Evolutionary conservation across 2,797 vertebrate genomes (phyloP).

Genomic region (Oreochromis mossambicus): DNA sequence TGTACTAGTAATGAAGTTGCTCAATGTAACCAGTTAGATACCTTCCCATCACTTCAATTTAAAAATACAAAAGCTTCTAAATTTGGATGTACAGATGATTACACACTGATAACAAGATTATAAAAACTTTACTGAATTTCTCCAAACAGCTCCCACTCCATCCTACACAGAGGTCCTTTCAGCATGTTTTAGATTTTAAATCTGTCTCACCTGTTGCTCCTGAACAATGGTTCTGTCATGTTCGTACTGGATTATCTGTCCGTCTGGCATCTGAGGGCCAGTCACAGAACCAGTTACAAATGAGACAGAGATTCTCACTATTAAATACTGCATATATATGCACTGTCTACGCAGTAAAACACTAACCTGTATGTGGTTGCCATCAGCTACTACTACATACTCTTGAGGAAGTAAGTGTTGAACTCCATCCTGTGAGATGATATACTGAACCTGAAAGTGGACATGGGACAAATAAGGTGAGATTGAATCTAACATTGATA

Average conservation of each 20-base stretch:
- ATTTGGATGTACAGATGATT: neutral
- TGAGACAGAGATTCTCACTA: neutral
- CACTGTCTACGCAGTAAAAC: neutral
- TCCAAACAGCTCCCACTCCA: neutral
- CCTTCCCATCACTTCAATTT: neutral
- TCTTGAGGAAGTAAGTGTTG: constrained; percentile 94
- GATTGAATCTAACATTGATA: neutral
- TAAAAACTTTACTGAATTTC: neutral
- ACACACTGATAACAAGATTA: neutral
- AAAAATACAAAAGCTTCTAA: neutral
- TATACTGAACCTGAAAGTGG: constrained; percentile 88
- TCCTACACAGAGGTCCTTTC: neutral
- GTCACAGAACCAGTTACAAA: neutral
- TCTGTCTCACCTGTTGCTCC: constrained; percentile 85
- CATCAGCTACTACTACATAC: constrained; percentile 93
- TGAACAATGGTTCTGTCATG: constrained; percentile 85
- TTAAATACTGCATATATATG: neutral
- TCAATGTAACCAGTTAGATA: neutral
- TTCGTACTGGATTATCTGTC: constrained; percentile 96
- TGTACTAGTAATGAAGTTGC: neutral
- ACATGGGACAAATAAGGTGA: neutral
- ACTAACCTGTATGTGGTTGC: constrained; percentile 94
- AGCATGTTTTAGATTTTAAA: neutral
- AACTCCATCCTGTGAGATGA: constrained; percentile 95
- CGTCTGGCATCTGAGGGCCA: constrained; percentile 85